phyloP scores from a whole-genome alignment of 2,113 vertebrate species.

The Motacilla tschutschensis region DNA sequence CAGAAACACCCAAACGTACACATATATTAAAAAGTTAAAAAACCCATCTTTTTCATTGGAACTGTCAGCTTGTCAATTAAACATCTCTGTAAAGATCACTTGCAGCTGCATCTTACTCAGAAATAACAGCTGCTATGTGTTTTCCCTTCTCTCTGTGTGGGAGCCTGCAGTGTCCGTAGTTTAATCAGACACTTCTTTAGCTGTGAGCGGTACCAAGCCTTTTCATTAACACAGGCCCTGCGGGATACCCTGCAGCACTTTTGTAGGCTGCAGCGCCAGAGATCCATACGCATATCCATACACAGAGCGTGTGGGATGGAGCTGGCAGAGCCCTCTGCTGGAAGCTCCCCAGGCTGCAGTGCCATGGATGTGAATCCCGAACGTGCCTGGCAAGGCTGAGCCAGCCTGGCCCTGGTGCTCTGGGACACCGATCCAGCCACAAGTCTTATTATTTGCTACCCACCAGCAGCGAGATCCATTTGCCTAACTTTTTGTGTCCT shows the following conservation, averaged over 20 bases:
- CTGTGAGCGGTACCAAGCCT: neutral
- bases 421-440: neutral
- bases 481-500: neutral
- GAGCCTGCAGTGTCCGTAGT: neutral
- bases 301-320: accelerated
- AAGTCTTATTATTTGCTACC: neutral
- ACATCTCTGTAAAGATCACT: neutral
- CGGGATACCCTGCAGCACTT: neutral
- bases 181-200: neutral
- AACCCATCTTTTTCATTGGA: neutral
- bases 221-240: neutral
- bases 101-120: neutral
- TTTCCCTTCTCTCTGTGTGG: neutral
- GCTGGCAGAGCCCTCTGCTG: neutral
- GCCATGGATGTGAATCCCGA: accelerated
- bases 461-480: neutral
- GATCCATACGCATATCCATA: accelerated
- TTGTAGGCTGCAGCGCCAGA: neutral
- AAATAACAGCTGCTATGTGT: neutral
- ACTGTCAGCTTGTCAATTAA: neutral
- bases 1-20: neutral
- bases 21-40: neutral
- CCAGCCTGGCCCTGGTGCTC: neutral
- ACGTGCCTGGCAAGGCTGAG: accelerated
- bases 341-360: neutral